These are phyloP conservation scores for Lordiphosa collinella DNA, from an alignment of 1,140 invertebrate species.

Conservation along the genomic window DNA sequence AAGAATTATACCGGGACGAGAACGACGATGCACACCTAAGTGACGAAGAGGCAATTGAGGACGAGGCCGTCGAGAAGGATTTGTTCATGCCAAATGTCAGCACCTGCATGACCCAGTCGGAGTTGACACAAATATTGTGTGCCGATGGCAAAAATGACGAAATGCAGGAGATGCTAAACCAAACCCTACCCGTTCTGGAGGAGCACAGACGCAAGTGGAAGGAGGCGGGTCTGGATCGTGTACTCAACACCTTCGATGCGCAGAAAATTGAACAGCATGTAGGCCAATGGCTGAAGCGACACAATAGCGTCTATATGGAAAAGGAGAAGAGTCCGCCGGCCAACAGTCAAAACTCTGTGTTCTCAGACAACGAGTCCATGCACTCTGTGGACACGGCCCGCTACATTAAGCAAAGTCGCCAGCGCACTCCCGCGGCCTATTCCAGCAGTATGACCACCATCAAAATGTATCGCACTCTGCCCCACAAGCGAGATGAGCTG, in stretches of 20 bases:
- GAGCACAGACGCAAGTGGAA: constrained; percentile 65
- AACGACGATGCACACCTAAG: constrained; percentile 3
- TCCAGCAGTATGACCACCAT: constrained; percentile 49
- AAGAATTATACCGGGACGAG: constrained; percentile 20
- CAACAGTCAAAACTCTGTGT: neutral
- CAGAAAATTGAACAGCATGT: constrained; percentile 64
- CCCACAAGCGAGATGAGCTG: constrained; percentile 50
- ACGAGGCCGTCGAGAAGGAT: constrained; percentile 11
- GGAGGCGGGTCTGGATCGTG: constrained; percentile 53
- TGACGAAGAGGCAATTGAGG: constrained; percentile 26
- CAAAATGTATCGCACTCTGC: constrained; percentile 58
- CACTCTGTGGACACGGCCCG: constrained; percentile 62
- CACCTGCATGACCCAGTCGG: constrained; percentile 29
- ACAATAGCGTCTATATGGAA: constrained; percentile 43
- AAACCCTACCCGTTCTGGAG: constrained; percentile 60
- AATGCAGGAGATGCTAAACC: constrained; percentile 50
- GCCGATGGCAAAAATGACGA: constrained; percentile 28
- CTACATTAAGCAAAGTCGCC: constrained; percentile 62
- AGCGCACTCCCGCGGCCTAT: constrained; percentile 22
- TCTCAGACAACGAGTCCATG: constrained; percentile 52
- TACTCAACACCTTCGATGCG: constrained; percentile 63
- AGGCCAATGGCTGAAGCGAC: constrained; percentile 55
- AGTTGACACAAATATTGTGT: constrained; percentile 41
- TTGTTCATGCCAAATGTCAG: constrained; percentile 21
- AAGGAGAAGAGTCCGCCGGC: neutral